These are phyloP conservation scores for Typhlomys cinereus DNA, from an alignment of 2,113 vertebrate genomes.

Conservation along the genomic window DNA sequence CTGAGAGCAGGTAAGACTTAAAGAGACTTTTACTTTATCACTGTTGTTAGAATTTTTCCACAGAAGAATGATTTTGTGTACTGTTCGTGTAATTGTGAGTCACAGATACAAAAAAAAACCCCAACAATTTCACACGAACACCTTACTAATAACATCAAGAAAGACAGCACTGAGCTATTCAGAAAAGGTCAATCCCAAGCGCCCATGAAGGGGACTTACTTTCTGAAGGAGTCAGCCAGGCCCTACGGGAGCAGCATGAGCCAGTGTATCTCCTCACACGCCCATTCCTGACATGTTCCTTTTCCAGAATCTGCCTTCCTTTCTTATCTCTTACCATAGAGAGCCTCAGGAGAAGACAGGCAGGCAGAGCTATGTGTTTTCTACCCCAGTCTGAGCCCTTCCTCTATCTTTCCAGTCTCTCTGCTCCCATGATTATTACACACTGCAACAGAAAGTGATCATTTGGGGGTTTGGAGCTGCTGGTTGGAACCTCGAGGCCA, in stretches of 20 bases:
- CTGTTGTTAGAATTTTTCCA: neutral
- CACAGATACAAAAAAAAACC: neutral
- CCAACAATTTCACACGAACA: neutral
- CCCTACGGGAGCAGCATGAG: rapidly evolving
- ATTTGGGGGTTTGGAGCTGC: neutral
- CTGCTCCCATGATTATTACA: rapidly evolving
- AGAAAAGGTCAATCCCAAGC: neutral
- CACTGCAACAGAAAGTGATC: neutral
- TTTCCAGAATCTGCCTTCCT: neutral
- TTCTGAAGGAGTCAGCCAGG: neutral
- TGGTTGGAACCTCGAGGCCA: neutral
- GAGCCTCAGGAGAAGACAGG: neutral
- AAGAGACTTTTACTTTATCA: neutral
- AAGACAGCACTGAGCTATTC: neutral
- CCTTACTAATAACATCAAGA: neutral
- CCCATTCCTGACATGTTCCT: neutral
- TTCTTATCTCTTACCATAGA: neutral
- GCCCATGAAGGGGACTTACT: neutral
- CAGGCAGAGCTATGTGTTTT: neutral
- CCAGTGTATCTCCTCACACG: neutral
- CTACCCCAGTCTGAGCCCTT: neutral
- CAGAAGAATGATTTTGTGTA: neutral
- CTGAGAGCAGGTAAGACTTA: neutral
- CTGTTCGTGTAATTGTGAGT: neutral
- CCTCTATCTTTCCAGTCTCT: neutral